Evolutionary conservation across 2,113 vertebrate species (phyloP), one percentile per base, ranked within the genome.

Genomic region (Glareola pratincola): DNA sequence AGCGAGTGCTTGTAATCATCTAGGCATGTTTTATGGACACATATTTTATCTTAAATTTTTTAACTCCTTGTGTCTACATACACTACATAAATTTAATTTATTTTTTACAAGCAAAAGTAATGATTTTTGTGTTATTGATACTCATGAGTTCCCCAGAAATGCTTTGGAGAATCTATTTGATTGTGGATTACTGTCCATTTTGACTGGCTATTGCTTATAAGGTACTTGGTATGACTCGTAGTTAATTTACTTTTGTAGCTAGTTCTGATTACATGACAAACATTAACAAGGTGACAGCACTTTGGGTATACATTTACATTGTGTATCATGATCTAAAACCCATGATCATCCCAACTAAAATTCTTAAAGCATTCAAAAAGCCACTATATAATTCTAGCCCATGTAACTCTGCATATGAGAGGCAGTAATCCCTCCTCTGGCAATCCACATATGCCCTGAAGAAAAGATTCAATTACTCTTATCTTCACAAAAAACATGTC

Each of bases 351-450:
- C 23, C 32, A 90, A 85, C 18, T 37, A 74, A 80, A 94, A 88
- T 74, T 83, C 59, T 72, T 93, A 64, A 80, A 88, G 79, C 37
- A 50, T 67, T 93, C 78, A 88, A 59, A 85, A 92, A 93, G n/a
- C 24, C n/a, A 62, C 37, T 56, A 12, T 6, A 48, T 10, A 15
- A 54, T 51, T 67, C 36, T 34, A 73, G 53, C 45, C 75, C 92
- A 72, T 30, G 10, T 23, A 69, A 76, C 27, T 37, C 12, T 45
- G 18, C 20, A 43, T 14, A 64, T 7, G n/a, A 79, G 47, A 67
- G 32, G 39, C 57, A 90, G 22, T 57, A 82, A 91, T 69, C 71
- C 15, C 66, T 92, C 62, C 81, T 77, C 50, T 88, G 63, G 67
- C 39, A 96, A 67, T 27, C 32, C 75, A 53, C 57, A 54, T 43